Evolutionary conservation across 92 coral and sea anemone species (phyloP).

Genomic region (Montipora capitata): DNA sequence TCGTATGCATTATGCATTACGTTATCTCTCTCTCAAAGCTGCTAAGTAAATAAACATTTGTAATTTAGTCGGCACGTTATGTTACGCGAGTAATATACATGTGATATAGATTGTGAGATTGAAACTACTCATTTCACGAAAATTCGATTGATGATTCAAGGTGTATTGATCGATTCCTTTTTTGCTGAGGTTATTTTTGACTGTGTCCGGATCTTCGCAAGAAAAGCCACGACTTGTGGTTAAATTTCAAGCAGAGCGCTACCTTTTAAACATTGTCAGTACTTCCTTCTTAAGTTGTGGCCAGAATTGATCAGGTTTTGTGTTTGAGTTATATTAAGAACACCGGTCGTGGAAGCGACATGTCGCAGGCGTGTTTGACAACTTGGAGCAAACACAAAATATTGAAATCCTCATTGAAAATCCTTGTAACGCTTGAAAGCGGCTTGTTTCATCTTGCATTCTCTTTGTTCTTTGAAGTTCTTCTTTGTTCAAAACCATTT

Average conservation of each 20-base stretch:
- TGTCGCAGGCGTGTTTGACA: background rate
- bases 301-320: background rate
- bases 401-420: slow-evolving; percentile 23
- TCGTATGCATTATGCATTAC: slow-evolving; percentile 28
- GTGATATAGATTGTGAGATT: background rate
- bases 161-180: background rate
- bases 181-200: no score
- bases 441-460: slow-evolving; percentile 22
- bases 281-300: background rate
- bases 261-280: background rate
- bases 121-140: background rate
- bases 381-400: background rate
- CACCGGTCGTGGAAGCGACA: background rate
- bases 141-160: background rate
- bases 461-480: slow-evolving; percentile 10
- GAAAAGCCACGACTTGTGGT: background rate
- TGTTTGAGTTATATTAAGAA: background rate
- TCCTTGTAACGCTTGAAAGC: slow-evolving; percentile 7
- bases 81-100: background rate
- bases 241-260: background rate
- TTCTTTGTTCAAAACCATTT: slow-evolving; percentile 14
- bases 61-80: slow-evolving; percentile 28
- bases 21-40: slow-evolving; percentile 42
- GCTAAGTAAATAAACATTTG: slow-evolving; percentile 45
- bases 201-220: slow-evolving; percentile 4